phyloP scores from a whole-genome alignment of 2,888 invertebrate species.

The Xanthia icteritia region DNA sequence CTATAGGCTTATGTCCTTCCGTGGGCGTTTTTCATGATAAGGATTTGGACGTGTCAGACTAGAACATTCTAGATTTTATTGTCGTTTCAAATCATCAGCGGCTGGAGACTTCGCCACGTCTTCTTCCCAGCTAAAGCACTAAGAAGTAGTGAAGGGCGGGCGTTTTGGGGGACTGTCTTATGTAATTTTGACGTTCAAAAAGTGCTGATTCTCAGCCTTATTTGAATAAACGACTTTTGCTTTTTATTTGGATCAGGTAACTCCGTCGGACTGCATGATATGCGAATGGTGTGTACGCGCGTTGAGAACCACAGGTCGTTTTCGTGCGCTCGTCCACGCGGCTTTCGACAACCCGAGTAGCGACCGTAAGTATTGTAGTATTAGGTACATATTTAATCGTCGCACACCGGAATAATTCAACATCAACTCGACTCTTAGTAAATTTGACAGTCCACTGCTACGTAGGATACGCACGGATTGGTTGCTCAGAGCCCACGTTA shows the following conservation, averaged over 20 bases:
- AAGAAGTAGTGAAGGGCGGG: not conserved
- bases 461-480: not conserved
- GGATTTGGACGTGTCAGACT: not conserved
- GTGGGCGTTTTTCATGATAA: not conserved
- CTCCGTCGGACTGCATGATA: slow-evolving; percentile 72
- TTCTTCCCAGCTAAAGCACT: not conserved
- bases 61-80: not conserved
- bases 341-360: slow-evolving; percentile 72
- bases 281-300: slow-evolving; percentile 76
- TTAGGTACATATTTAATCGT: not conserved
- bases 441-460: not conserved
- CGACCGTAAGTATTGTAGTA: slow-evolving; percentile 55
- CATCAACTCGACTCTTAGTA: not conserved
- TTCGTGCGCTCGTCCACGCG: slow-evolving; percentile 73
- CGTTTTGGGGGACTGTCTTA: not conserved
- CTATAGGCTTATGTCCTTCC: not conserved
- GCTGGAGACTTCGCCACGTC: not conserved
- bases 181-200: not conserved
- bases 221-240: not conserved
- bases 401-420: not conserved
- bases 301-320: slow-evolving; percentile 71
- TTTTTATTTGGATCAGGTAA: slow-evolving; percentile 64
- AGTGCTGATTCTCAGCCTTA: not conserved
- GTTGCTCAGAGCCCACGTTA: not conserved
- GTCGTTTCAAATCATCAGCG: not conserved